These are phyloP conservation scores for Bombylius discolor DNA, from an alignment of 2,888 invertebrate genomes.

Conservation along the genomic window DNA sequence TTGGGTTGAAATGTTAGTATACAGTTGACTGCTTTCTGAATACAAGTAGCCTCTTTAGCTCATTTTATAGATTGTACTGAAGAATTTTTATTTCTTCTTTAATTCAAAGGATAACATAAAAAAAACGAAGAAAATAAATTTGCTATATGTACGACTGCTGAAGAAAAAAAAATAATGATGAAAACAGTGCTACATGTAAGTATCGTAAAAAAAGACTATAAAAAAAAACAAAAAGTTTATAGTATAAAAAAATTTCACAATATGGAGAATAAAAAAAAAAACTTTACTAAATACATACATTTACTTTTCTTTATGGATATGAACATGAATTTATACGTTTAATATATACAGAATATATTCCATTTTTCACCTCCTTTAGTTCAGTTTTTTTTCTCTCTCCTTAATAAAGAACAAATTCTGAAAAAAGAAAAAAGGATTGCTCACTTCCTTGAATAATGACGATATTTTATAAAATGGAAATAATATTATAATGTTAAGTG, in stretches of 20 bases:
- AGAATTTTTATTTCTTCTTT: slow-evolving; percentile 4
- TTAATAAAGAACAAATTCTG: too few relatives aligned
- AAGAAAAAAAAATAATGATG: too few relatives aligned
- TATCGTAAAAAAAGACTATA: background rate
- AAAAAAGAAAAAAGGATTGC: slow-evolving; percentile 1
- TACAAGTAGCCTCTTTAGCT: slow-evolving; percentile 13
- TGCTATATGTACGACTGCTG: background rate
- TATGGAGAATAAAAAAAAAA: too few relatives aligned
- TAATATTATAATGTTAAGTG: slow-evolving; percentile 2
- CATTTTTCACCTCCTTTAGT: too few relatives aligned
- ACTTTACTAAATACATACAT: too few relatives aligned
- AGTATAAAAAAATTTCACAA: too few relatives aligned
- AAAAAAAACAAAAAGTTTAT: background rate
- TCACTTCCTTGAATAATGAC: background rate
- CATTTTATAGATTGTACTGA: slow-evolving; percentile 5
- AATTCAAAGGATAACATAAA: background rate
- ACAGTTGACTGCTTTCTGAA: slow-evolving; percentile 10
- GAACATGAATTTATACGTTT: too few relatives aligned
- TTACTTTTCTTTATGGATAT: too few relatives aligned
- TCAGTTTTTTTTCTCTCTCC: too few relatives aligned
- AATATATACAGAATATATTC: too few relatives aligned
- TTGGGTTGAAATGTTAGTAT: slow-evolving; percentile 1
- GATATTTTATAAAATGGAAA: background rate
- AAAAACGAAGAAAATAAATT: background rate
- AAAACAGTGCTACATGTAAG: too few relatives aligned